These are phyloP conservation scores for Penaeus vannamei DNA, from an alignment of 1,140 invertebrate species.

Conservation along the genomic window DNA sequence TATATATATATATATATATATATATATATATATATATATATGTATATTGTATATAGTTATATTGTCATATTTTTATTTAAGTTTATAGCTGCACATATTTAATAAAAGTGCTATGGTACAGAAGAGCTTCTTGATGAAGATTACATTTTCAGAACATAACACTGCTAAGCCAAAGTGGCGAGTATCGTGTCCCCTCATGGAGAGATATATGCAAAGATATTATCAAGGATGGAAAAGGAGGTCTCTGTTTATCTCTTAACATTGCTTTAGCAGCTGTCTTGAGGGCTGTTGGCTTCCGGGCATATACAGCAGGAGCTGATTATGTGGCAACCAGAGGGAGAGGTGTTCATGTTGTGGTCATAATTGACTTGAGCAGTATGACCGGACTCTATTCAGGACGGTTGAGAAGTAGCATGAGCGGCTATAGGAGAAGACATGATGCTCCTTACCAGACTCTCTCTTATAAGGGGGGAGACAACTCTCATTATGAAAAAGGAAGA, in stretches of 20 bases:
- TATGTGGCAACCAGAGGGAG: constrained; percentile 36
- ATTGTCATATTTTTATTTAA: no score
- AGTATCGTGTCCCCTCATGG: constrained; percentile 23
- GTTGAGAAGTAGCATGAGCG: not conserved
- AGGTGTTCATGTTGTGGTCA: constrained; percentile 30
- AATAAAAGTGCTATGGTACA: no score
- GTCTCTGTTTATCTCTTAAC: constrained; percentile 42
- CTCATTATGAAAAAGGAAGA: no score
- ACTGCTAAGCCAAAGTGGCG: constrained; percentile 13
- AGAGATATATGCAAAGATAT: constrained; percentile 27
- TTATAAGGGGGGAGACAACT: not conserved
- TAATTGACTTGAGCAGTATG: not conserved
- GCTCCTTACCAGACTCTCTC: not conserved
- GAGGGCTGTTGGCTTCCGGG: constrained; percentile 6
- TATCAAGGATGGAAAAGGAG: constrained; percentile 31
- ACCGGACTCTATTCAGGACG: no score
- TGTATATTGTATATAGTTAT: no score
- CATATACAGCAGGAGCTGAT: constrained; percentile 12
- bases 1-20: no score
- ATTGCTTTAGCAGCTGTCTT: constrained; percentile 32
- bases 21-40: no score
- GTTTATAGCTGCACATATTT: no score
- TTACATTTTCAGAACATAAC: constrained; percentile 38
- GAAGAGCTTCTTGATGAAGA: not conserved
- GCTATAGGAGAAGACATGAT: not conserved